Percentiles rank a stretch among this genome's conserved stretches.
Evolutionary conservation across 2,888 invertebrate species (phyloP).

Genomic region (Latrodectus hesperus): DNA sequence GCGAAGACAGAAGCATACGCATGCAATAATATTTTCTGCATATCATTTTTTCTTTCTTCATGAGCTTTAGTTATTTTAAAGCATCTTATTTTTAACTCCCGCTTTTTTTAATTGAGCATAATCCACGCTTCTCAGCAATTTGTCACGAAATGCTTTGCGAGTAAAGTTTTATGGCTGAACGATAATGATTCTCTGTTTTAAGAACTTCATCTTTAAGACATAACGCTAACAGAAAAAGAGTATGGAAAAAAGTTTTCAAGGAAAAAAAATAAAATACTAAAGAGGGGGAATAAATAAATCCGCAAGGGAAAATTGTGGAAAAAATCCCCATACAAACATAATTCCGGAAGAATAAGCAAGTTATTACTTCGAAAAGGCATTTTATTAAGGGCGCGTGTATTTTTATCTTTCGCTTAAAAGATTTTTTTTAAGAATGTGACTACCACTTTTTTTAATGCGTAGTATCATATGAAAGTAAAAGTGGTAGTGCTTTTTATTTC

Average conservation of each 20-base stretch:
- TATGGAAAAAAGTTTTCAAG: neutral
- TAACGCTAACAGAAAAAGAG: neutral
- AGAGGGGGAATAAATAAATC: conserved; percentile 9
- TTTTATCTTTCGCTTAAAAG: conserved; percentile 26
- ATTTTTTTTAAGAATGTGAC: conserved; percentile 5
- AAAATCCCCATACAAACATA: conserved; percentile 47
- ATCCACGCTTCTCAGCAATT: conserved; percentile 40
- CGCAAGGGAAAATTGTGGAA: conserved; percentile 10
- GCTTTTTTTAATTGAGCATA: conserved; percentile 49
- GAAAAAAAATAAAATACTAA: conserved; percentile 20
- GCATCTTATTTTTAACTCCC: neutral
- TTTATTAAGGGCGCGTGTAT: conserved; percentile 46
- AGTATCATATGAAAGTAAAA: conserved; percentile 17
- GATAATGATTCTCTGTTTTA: conserved; percentile 61
- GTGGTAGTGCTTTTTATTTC: neutral
- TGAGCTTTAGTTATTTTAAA: too few relatives aligned
- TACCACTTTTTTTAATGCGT: conserved; percentile 15
- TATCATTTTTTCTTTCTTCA: neutral
- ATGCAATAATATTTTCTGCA: neutral
- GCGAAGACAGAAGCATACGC: neutral
- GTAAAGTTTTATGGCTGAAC: conserved; percentile 54
- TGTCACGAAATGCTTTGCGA: conserved; percentile 53
- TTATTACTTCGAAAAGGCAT: conserved; percentile 64
- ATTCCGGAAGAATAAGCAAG: conserved; percentile 65
- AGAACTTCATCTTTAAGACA: conserved; percentile 35